phyloP scores from a whole-genome alignment of 2,797 vertebrate species.

The Sebastes glaucus region DNA sequence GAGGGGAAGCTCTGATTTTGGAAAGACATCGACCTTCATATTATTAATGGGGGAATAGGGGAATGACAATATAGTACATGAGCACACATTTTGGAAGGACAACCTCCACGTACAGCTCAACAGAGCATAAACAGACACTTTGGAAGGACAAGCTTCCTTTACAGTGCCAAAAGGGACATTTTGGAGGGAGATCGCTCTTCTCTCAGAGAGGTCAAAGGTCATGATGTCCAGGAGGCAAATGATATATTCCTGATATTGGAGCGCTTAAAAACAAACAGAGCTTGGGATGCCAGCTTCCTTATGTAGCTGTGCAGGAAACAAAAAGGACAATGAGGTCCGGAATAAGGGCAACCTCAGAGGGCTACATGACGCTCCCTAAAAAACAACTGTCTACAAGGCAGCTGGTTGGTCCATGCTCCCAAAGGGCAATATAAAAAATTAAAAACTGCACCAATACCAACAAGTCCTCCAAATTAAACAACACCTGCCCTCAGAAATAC shows the following conservation, averaged over 20 bases:
- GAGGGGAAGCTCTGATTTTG: background rate
- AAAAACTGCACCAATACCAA: no score
- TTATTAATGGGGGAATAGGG: background rate
- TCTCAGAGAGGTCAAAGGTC: background rate
- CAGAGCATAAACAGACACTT: background rate
- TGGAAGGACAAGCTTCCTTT: background rate
- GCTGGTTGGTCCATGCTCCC: background rate
- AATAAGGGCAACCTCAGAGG: background rate
- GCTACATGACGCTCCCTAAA: background rate
- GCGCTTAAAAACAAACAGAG: no score
- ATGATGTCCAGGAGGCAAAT: background rate
- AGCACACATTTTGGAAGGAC: background rate
- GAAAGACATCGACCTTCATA: background rate
- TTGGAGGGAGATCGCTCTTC: background rate
- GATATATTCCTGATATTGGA: background rate
- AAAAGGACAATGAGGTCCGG: background rate
- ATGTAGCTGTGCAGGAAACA: background rate
- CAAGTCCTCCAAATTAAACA: no score
- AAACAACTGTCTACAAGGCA: background rate
- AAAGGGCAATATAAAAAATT: no score
- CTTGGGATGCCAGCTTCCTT: accelerated
- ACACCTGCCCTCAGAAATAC: no score
- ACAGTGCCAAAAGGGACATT: background rate
- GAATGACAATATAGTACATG: background rate
- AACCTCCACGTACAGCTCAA: background rate